Conservation (phyloP, 2,888 invertebrate species). For the Rhodophaea formosa region DNA sequence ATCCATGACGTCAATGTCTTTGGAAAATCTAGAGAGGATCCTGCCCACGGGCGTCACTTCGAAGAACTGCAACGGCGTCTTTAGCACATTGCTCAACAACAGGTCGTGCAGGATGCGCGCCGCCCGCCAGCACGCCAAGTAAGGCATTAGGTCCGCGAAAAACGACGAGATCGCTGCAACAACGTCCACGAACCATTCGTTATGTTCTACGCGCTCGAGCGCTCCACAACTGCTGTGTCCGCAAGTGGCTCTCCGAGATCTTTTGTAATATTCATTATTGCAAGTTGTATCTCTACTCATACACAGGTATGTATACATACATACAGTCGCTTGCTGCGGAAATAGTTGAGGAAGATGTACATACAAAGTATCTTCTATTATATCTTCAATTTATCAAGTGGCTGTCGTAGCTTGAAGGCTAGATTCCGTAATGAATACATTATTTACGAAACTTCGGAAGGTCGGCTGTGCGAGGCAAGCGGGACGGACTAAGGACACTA, state of each 20-base stretch:
- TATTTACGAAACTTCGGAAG: constrained; percentile 44
- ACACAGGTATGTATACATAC: too few relatives aligned
- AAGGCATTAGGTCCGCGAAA: constrained; percentile 85
- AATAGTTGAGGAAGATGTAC: not conserved
- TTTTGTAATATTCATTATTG: too few relatives aligned
- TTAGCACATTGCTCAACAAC: constrained; percentile 83
- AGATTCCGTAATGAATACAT: constrained; percentile 66
- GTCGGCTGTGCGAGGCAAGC: constrained; percentile 25
- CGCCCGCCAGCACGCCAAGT: constrained; percentile 86
- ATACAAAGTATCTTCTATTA: not conserved
- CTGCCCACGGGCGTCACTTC: constrained; percentile 90
- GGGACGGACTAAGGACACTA: constrained; percentile 23
- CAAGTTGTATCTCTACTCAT: too few relatives aligned
- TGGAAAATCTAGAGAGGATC: constrained; percentile 87
- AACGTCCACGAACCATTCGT: constrained; percentile 52
- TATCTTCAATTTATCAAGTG: constrained; percentile 22
- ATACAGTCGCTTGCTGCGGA: too few relatives aligned
- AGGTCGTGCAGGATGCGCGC: constrained; percentile 82
- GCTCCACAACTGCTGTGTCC: too few relatives aligned
- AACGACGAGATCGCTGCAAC: constrained; percentile 86
- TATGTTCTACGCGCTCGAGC: constrained; percentile 14
- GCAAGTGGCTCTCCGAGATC: too few relatives aligned
- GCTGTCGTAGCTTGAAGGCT: constrained; percentile 17
- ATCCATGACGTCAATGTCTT: constrained; percentile 88
- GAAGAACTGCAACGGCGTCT: constrained; percentile 87